Base-by-base conservation (phyloP, 2,888 invertebrate species). In the Xiphydria camelus region DNA sequence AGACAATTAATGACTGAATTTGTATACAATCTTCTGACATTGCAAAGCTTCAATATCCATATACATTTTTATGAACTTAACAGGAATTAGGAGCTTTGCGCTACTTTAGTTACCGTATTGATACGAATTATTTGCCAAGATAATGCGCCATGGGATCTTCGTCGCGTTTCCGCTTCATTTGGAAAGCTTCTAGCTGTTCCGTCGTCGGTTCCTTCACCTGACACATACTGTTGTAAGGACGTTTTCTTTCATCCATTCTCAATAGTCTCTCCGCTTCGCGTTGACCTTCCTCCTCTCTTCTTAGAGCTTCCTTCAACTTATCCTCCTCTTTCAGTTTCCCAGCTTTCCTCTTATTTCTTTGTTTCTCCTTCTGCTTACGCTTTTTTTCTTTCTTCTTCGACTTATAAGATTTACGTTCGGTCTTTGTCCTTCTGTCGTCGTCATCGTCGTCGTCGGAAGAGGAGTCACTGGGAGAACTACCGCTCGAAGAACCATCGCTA, bases 111-210 rank as follows among this genome's bases (percentile, higher is more conserved):
- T n/a, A n/a, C n/a, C n/a, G n/a, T n/a, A n/a, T n/a, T n/a, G n/a
- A n/a, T n/a, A n/a, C n/a, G n/a, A n/a, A 34, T 47, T 42, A 59
- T 43, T 57, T 57, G 46, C 40, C 53, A 37, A 82, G 65, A 76
- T 89, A 90, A 51, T 89, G 86, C 41, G 86, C 83, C 97, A 98
- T 97, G 0, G 98, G 98, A 79, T 99, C 98, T 54, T 94, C 93
- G 1, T 87, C 87, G 29, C 92, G 80, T 41, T 83, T 79, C 41
- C 89, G 81, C 74, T 93, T 96, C 80, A 93, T 87, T 69, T 88
- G 86, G 78, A 89, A 97, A 0, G 94, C 94, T 74, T 98, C 97
- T 70, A 96, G 83, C 73, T 98, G 94, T 53, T 93, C 92, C 47
- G 92, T 91, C 0, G 93, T 89, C 0, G 94, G 94, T 48, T 86